Base-by-base conservation (phyloP, 2,888 invertebrate species). In the Drosophila atripex region DNA sequence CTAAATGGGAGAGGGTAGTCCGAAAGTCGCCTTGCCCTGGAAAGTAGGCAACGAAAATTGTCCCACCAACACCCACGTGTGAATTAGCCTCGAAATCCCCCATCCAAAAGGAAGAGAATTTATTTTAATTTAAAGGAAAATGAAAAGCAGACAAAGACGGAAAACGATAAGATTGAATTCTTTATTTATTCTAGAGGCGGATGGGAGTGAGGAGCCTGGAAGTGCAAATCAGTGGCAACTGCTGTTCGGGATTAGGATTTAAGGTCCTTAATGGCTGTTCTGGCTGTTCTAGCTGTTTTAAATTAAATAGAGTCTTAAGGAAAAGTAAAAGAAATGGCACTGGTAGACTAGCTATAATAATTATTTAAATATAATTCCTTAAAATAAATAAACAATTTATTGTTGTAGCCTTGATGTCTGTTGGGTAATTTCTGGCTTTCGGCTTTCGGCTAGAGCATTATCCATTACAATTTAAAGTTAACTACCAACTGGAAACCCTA, bases 31-130 rank as follows among this genome's bases (percentile, higher is more conserved):
- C 12, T 11, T 32, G 12, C 12, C 32, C 35, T 35, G 7, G 14
- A 35, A 35, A 35, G n/a, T 2, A 39, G 38, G 38, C 52, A 64
- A 12, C n/a, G 14, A n/a, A 35, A 65, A 53, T 53, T 39, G 63
- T 38, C 53, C 18, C n/a, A 9, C 28, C 28, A 25, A 38, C 35
- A 39, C 45, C 63, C 65, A 64, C 63, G 63, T 64, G 63, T 64
- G 53, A 64, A 64, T 65, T 64, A 63, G 63, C 38, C 11, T 21
- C 28, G 28, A 63, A 64, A 64, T 50, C 64, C 64, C 50, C 50
- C 9, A 3, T 8, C 28, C 8, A 28, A 28, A 28, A 28, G 28
- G 9, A 16, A 12, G n/a, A 25, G 46, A 53, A 64, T 64, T 65
- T 64, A 46, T 65, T 64, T 64, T 46, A 64, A 64, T 64, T 64